Evolutionary conservation across 2,888 invertebrate genomes (phyloP), one percentile per base, ranked within the genome.

Genomic region (Drosophila peninsularis): DNA sequence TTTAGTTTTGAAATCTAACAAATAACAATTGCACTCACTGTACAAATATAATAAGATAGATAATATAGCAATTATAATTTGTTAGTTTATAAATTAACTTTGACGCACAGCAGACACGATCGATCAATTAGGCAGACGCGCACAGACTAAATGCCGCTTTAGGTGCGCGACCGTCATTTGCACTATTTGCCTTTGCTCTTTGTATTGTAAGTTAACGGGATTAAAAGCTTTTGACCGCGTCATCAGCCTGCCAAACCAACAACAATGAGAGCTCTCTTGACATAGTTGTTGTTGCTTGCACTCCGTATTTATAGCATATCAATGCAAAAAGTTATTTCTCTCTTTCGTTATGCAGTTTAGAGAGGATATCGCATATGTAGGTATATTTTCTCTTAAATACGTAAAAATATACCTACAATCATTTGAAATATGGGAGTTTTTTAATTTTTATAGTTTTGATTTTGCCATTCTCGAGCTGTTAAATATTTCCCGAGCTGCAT

Each of bases 401-500:
- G n/a, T n/a, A n/a, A n/a, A n/a, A n/a, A n/a, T n/a, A n/a, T n/a
- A n/a, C n/a, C n/a, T n/a, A n/a, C n/a, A n/a, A n/a, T n/a, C n/a
- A n/a, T n/a, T n/a, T n/a, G n/a, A n/a, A n/a, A n/a, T n/a, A n/a
- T n/a, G n/a, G n/a, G n/a, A n/a, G n/a, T n/a, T n/a, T 30, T 30
- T 30, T 6, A 30, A 7, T 36, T 30, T 10, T 30, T 44, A 68
- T 21, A 78, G 63, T 13, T 49, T 39, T 6, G 74, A 44, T 14
- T 39, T 78, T 24, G 60, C n/a, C 1, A 19, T 17, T 27, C 2
- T 42, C 9, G 19, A 1, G 9, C 0, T 1, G 32, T 55, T 17
- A 56, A 80, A 78, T 49, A 81, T 19, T 36, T 71, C 75, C n/a
- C 49, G 75, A 6, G 83, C 85, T 32, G 57, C 76, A 19, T 61